Percentiles rank a stretch among this genome's conserved stretches.
phyloP scores from a whole-genome alignment of 2,113 vertebrate species.

The Paedocypris sp. region DNA sequence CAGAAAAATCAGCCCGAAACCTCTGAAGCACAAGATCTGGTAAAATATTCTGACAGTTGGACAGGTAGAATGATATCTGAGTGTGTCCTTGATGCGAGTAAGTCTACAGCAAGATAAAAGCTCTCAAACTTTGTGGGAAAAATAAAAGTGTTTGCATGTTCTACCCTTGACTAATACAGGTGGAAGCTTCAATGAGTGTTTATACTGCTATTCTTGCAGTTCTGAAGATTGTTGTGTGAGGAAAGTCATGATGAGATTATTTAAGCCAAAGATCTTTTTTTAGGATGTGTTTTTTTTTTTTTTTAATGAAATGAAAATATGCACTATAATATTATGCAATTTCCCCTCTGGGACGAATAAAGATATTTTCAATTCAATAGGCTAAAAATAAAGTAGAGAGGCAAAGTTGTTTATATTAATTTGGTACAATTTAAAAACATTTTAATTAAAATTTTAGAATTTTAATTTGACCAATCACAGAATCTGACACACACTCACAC shows the following conservation, averaged over 20 bases:
- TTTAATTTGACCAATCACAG: too few relatives aligned
- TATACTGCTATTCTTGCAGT: not conserved
- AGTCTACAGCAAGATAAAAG: slow-evolving; percentile 44
- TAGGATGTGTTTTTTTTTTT: too few relatives aligned
- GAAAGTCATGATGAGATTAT: not conserved
- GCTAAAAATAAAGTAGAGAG: too few relatives aligned
- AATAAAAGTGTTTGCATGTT: slow-evolving; percentile 27
- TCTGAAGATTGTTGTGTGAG: not conserved
- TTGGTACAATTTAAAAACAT: too few relatives aligned
- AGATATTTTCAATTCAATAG: too few relatives aligned
- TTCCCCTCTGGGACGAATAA: too few relatives aligned
- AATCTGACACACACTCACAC: too few relatives aligned
- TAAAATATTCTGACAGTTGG: slow-evolving; percentile 51
- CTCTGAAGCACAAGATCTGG: slow-evolving; percentile 39
- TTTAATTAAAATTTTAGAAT: too few relatives aligned
- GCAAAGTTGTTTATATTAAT: too few relatives aligned
- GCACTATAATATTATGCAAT: too few relatives aligned
- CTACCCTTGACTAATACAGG: not conserved
- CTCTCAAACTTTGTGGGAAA: slow-evolving; percentile 53
- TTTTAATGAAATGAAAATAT: too few relatives aligned
- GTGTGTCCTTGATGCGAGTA: slow-evolving; percentile 54
- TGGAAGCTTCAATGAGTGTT: slow-evolving; percentile 42
- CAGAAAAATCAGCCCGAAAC: slow-evolving; percentile 24
- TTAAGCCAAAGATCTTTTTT: not conserved
- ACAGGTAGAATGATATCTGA: slow-evolving; percentile 51